These are phyloP conservation scores for Oscarella lobularis DNA, from an alignment of 37 sponge, comb jelly and placozoan genomes.

Conservation along the genomic window DNA sequence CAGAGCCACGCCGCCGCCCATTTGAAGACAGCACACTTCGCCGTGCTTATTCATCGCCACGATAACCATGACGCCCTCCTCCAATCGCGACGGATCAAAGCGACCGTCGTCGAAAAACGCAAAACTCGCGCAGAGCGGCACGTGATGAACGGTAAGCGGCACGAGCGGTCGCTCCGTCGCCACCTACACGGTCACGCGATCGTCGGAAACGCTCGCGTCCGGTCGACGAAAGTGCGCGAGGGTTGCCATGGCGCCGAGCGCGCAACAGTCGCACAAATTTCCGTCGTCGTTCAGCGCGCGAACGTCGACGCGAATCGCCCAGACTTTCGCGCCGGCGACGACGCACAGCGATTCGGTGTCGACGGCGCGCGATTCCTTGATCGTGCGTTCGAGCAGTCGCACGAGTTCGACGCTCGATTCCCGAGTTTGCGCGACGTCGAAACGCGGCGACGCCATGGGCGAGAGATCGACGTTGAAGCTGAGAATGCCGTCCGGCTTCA, in stretches of 20 bases:
- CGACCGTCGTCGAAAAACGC: conserved; percentile 67
- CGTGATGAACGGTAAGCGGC: conserved; percentile 83
- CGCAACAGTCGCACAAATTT: conserved; percentile 63
- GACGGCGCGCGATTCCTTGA: conserved; percentile 71
- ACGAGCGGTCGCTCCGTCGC: conserved; percentile 63
- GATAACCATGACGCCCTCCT: conserved; percentile 84
- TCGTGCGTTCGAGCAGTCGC: conserved; percentile 58
- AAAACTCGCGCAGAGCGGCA: conserved; percentile 76
- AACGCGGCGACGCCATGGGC: conserved; percentile 75
- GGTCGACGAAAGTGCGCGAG: conserved; percentile 63
- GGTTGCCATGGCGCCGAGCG: conserved; percentile 73
- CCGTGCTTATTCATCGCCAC: conserved; percentile 76
- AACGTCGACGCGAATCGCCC: conserved; percentile 67
- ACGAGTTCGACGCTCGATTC: conserved; percentile 25
- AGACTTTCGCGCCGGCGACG: conserved; percentile 85
- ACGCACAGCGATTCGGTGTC: conserved; percentile 92
- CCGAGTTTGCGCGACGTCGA: conserved; percentile 52
- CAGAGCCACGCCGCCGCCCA: conserved; percentile 75
- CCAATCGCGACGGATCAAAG: conserved; percentile 12
- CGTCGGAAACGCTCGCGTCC: background rate
- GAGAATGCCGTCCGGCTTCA: conserved; percentile 67
- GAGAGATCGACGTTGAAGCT: conserved; percentile 81
- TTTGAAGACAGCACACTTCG: conserved; percentile 77
- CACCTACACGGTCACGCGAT: conserved; percentile 12
- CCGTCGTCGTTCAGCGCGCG: conserved; percentile 79